phyloP scores from a whole-genome alignment of 2,113 vertebrate genomes.

The Hemiprocne comata region DNA sequence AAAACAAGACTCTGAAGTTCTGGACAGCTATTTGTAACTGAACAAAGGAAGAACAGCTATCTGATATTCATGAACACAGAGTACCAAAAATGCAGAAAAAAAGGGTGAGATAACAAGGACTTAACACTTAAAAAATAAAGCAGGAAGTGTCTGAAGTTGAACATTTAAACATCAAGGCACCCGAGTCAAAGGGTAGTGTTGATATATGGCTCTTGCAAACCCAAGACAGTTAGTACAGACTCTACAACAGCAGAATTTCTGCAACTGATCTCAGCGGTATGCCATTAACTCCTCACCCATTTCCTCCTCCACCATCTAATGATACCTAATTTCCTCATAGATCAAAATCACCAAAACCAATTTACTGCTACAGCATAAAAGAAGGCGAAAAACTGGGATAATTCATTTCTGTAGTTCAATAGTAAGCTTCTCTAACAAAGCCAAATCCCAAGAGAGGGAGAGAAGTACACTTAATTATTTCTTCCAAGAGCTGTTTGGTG shows the following conservation, averaged over 20 bases:
- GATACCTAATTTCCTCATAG: slow-evolving; percentile 46
- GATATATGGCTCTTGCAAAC: not conserved
- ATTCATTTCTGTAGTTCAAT: not conserved
- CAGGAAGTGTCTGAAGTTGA: not conserved
- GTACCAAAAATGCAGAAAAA: not conserved
- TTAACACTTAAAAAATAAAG: not conserved
- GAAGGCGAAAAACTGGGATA: not conserved
- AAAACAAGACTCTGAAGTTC: not conserved
- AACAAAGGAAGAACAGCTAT: not conserved
- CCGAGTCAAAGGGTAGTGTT: not conserved
- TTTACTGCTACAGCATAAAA: not conserved
- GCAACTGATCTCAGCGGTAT: slow-evolving; percentile 11
- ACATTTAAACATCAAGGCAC: not conserved
- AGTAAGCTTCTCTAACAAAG: not conserved
- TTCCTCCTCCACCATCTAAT: slow-evolving; percentile 27
- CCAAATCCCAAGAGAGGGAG: not conserved
- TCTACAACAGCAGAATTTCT: slow-evolving; percentile 21
- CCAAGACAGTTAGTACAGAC: not conserved
- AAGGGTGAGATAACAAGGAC: not conserved
- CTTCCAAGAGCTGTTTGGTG: not conserved
- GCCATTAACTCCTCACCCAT: slow-evolving; percentile 33
- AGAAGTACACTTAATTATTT: not conserved
- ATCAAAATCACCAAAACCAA: slow-evolving; percentile 44
- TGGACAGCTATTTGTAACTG: not conserved
- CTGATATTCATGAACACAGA: not conserved